Evolutionary conservation across 2,113 vertebrate genomes (phyloP).

Genomic region (Mellivora capensis): DNA sequence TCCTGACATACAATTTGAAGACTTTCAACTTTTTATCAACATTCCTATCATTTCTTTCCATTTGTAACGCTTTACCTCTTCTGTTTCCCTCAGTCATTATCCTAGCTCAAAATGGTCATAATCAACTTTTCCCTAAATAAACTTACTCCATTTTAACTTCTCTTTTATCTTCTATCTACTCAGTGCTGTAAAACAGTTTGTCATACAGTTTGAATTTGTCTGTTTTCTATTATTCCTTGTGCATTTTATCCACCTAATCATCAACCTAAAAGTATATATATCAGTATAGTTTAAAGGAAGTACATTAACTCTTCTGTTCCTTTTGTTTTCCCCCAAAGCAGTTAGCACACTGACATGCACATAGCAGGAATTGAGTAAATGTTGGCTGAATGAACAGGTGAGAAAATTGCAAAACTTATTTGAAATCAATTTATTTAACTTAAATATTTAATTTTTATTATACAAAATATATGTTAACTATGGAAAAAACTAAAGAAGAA

Average conservation of each 20-base stretch:
- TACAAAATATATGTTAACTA: not conserved
- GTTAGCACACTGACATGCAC: not conserved
- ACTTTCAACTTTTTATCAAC: not conserved
- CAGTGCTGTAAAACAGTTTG: not conserved
- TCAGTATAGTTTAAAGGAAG: not conserved
- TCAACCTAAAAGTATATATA: not conserved
- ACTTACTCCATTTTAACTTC: not conserved
- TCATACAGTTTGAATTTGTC: not conserved
- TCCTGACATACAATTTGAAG: not conserved
- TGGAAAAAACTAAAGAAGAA: not conserved
- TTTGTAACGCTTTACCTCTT: constrained; percentile 17
- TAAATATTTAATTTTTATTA: not conserved
- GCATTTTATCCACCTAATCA: not conserved
- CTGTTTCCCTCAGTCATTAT: not conserved
- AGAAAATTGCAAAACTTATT: not conserved
- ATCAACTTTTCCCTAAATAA: constrained; percentile 1
- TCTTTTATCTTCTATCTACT: not conserved
- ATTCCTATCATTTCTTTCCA: not conserved
- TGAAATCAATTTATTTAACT: not conserved
- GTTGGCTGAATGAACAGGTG: not conserved
- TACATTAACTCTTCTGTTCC: not conserved
- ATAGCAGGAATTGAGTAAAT: not conserved
- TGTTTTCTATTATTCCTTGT: not conserved
- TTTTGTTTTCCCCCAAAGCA: constrained; percentile 31
- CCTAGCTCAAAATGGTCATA: constrained; percentile 9